These are phyloP conservation scores for Hirtodrosophila confusa DNA, from an alignment of 2,888 invertebrate genomes.

Conservation along the genomic window DNA sequence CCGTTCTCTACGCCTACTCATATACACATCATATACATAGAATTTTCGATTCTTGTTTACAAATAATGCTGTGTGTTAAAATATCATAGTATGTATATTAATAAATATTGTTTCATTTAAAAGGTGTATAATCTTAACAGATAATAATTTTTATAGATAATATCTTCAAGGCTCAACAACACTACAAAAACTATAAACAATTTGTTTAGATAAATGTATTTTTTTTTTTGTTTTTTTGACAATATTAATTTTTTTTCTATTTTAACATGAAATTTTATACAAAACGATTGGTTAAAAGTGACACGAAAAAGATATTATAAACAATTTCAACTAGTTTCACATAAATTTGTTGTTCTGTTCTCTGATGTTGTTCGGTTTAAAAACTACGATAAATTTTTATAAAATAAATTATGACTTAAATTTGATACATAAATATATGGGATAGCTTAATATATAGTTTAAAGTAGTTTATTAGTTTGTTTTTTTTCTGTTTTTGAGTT, in stretches of 20 bases:
- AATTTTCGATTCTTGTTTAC: constrained; percentile 15
- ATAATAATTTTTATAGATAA: constrained; percentile 43
- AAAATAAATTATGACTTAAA: constrained; percentile 74
- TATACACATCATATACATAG: constrained; percentile 22
- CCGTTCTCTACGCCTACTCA: constrained; percentile 20
- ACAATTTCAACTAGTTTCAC: constrained; percentile 51
- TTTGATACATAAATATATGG: constrained; percentile 54
- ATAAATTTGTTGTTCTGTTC: constrained; percentile 44
- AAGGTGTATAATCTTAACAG: constrained; percentile 40
- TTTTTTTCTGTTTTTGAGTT: constrained; percentile 43
- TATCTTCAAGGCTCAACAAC: constrained; percentile 59
- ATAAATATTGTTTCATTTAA: constrained; percentile 52
- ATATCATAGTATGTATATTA: constrained; percentile 17
- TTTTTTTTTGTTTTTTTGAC: constrained; percentile 20
- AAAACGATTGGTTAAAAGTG: constrained; percentile 37
- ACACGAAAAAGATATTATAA: constrained; percentile 25
- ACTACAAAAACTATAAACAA: constrained; percentile 58
- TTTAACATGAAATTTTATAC: constrained; percentile 48
- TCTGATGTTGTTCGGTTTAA: constrained; percentile 51
- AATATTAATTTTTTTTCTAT: constrained; percentile 20
- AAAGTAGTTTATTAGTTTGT: constrained; percentile 49
- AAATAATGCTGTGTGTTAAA: constrained; percentile 11
- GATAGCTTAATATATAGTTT: constrained; percentile 47
- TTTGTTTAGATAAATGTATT: constrained; percentile 28
- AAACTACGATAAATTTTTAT: constrained; percentile 66